A percentile compares a stretch with the other conserved stretches of the same genome.
Conservation (phyloP, 2,888 invertebrate genomes). For the Ganaspis brasiliensis region DNA sequence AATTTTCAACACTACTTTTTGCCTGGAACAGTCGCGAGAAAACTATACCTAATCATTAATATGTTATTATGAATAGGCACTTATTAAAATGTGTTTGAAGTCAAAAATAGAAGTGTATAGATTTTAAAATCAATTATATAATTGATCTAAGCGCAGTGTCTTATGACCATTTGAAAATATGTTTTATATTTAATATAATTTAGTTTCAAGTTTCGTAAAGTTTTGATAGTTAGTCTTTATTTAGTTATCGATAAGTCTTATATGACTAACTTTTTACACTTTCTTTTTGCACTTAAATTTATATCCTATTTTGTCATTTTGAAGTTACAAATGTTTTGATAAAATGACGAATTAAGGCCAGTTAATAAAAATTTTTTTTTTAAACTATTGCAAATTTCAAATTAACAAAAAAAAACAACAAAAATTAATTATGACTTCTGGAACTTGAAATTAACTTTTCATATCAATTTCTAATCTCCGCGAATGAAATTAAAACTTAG, state of each 20-base stretch:
- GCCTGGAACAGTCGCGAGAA: too few species aligned
- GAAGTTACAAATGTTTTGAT: neutral
- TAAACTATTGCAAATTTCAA: too few species aligned
- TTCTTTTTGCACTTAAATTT: neutral
- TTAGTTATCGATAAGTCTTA: neutral
- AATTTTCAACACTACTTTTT: too few species aligned
- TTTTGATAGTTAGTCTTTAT: neutral
- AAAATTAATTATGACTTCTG: neutral
- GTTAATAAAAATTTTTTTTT: too few species aligned
- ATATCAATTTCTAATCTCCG: conserved; percentile 11
- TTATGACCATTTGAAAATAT: neutral
- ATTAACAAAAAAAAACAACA: neutral
- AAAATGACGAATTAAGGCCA: too few species aligned
- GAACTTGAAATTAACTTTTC: neutral
- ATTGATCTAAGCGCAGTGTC: neutral
- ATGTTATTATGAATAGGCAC: neutral
- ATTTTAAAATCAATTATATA: conserved; percentile 7
- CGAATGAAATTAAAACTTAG: neutral
- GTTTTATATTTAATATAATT: conserved; percentile 14
- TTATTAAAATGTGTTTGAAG: conserved; percentile 4
- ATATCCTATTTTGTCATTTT: too few species aligned
- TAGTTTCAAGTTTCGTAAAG: neutral
- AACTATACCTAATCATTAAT: too few species aligned
- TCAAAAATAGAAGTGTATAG: conserved; percentile 20
- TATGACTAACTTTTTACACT: too few species aligned